These are phyloP conservation scores for Venturia canescens DNA, from an alignment of 1,140 invertebrate genomes.

Conservation along the genomic window DNA sequence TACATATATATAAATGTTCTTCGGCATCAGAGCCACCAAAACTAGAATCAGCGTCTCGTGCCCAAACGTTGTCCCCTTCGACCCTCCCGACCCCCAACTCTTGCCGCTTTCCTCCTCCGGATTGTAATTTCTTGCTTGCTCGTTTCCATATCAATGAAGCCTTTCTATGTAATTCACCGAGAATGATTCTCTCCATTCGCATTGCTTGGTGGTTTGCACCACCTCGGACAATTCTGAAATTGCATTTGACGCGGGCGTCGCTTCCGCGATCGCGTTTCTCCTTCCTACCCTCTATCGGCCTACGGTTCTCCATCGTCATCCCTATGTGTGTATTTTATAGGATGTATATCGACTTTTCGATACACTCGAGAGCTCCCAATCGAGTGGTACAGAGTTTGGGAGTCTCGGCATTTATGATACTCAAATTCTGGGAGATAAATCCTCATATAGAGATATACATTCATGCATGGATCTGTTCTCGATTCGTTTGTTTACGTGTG, in stretches of 20 bases:
- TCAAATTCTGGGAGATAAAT: neutral
- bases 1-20: conserved; percentile 2
- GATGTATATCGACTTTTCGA: conserved; percentile 3
- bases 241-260: conserved; percentile 47
- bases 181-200: conserved; percentile 38
- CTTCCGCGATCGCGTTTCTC: conserved; percentile 50
- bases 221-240: conserved; percentile 50
- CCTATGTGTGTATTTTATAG: neutral
- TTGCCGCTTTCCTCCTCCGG: conserved; percentile 45
- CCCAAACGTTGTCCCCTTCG: neutral
- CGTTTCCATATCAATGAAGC: conserved; percentile 71
- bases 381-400: neutral
- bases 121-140: conserved; percentile 71
- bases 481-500: neutral
- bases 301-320: conserved; percentile 6
- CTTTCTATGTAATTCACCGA: conserved; percentile 48
- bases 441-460: neutral
- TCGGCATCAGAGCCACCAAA: conserved; percentile 19
- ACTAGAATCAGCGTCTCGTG: conserved; percentile 25
- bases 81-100: too few relatives aligned
- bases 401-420: neutral
- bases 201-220: conserved; percentile 26
- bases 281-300: conserved; percentile 6
- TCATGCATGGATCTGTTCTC: neutral
- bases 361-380: conserved; percentile 27